These are phyloP conservation scores for Drosophila serrata DNA, from an alignment of 1,140 invertebrate genomes.

Conservation along the genomic window DNA sequence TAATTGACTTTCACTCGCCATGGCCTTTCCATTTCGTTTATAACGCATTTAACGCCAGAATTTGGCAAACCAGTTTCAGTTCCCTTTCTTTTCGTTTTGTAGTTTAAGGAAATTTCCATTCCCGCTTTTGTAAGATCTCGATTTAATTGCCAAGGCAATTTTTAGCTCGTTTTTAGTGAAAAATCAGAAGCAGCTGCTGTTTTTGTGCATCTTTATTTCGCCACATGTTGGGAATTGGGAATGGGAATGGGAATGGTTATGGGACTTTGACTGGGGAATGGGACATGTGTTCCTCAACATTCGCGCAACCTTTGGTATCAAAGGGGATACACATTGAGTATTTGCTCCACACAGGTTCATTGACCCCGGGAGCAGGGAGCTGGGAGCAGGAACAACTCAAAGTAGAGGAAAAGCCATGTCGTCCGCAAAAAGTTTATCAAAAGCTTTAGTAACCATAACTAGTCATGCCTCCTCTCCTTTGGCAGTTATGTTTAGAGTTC, in stretches of 20 bases:
- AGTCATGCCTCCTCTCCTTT: slow-evolving; percentile 33
- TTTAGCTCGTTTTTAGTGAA: slow-evolving; percentile 45
- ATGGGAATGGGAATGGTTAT: not conserved
- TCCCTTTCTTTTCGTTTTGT: slow-evolving; percentile 23
- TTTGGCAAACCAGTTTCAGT: slow-evolving; percentile 24
- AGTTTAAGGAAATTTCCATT: slow-evolving; percentile 47
- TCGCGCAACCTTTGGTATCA: slow-evolving; percentile 48
- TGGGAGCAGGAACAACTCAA: slow-evolving; percentile 1
- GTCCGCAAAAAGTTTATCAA: slow-evolving; percentile 29
- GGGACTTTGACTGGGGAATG: not conserved
- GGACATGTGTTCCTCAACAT: slow-evolving; percentile 53
- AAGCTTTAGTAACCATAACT: slow-evolving; percentile 41
- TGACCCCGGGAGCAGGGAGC: slow-evolving; percentile 30
- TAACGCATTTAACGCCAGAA: slow-evolving; percentile 35
- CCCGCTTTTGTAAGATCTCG: slow-evolving; percentile 33
- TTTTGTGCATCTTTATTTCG: slow-evolving; percentile 39
- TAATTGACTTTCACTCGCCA: slow-evolving; percentile 77
- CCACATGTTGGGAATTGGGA: slow-evolving; percentile 37
- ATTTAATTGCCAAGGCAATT: slow-evolving; percentile 58
- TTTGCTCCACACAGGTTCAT: slow-evolving; percentile 26
- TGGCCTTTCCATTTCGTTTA: slow-evolving; percentile 52
- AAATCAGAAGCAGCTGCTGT: slow-evolving; percentile 53
- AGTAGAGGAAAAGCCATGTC: slow-evolving; percentile 1
- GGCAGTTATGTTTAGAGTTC: slow-evolving; percentile 43
- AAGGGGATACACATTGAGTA: slow-evolving; percentile 9